Base-by-base conservation (phyloP, 2,113 vertebrate species). In the Ochotona princeps region DNA sequence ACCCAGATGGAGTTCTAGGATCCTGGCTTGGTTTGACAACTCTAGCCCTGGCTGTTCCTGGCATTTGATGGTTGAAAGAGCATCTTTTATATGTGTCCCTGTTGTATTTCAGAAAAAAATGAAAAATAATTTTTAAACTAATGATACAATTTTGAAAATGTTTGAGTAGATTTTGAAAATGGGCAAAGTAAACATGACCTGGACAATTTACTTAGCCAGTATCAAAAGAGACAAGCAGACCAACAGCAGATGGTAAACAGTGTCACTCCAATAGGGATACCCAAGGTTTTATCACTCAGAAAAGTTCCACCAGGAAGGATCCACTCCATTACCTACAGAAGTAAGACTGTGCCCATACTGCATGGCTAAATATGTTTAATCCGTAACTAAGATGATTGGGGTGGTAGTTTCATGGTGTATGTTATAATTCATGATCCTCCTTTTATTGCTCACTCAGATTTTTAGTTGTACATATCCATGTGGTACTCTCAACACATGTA, bases 101-200 rank as follows among this genome's bases (percentile, higher is more conserved):
- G 14, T 57, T 57, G 54, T 20, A 57, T 57, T 57, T 18, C 54
- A 57, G 38, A 44, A 44, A 57, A 57, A 57, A 57, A 57, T 15
- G 54, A 57, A 57, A 57, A 20, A 57, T 57, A 57, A 57, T 57
- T 57, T 57, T 93, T 63, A 21, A 84, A 49, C 57, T 91, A 90
- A 26, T 47, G 23, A 63, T 74, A 26, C 54, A 72, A 30, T 69
- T 81, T 81, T 85, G 23, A 20, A 83, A 93, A 51, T 87, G 25
- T 54, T 94, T 79, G 80, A 76, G 23, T 63, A 81, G 14, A 79
- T 87, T 51, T 93, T 54, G 66, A 86, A 94, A 91, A 87, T 54
- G 70, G 32, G 75, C 83, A 15, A 90, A 54, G 30, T 75, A 79
- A 88, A 17, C 49, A 54, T 32, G 23, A 69, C 63, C 44, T 92